These are phyloP conservation scores for Cuniculus paca DNA, from an alignment of 2,797 vertebrate genomes.

Conservation along the genomic window DNA sequence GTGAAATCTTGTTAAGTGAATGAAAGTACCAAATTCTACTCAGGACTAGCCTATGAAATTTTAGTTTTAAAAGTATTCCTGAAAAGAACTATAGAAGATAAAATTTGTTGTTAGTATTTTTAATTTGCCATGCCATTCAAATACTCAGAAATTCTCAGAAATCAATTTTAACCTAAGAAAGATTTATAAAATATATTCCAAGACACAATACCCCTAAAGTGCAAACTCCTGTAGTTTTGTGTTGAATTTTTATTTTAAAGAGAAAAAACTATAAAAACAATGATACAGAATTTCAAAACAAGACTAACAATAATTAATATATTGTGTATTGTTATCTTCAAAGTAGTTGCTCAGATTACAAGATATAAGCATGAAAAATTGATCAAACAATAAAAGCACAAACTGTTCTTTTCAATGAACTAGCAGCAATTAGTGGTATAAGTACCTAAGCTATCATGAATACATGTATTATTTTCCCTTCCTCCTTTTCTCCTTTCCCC, in stretches of 20 bases:
- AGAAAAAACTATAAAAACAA: no score
- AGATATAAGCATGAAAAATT: no score
- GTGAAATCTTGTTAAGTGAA: slow-evolving; percentile 29
- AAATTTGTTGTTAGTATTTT: slow-evolving; percentile 80
- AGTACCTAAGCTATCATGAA: no score
- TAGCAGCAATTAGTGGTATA: no score
- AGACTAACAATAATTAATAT: no score
- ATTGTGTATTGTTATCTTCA: no score
- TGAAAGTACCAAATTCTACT: slow-evolving; percentile 67
- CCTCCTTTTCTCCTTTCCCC: no score
- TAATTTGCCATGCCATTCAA: slow-evolving; percentile 65
- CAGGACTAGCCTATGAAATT: slow-evolving; percentile 61
- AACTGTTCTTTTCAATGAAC: no score
- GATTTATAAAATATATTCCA: slow-evolving; percentile 82
- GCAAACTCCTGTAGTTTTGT: background rate
- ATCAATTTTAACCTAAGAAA: slow-evolving; percentile 82
- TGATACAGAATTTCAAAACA: no score
- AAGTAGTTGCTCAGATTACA: no score
- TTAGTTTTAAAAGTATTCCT: slow-evolving; percentile 79
- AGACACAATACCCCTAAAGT: slow-evolving; percentile 70
- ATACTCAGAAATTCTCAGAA: slow-evolving; percentile 76
- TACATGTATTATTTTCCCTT: no score
- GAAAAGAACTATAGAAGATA: slow-evolving; percentile 72
- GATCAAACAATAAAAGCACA: no score
- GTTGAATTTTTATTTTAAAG: background rate